Conservation (phyloP, 2,888 invertebrate species). For the Watsonalla cultraria region DNA sequence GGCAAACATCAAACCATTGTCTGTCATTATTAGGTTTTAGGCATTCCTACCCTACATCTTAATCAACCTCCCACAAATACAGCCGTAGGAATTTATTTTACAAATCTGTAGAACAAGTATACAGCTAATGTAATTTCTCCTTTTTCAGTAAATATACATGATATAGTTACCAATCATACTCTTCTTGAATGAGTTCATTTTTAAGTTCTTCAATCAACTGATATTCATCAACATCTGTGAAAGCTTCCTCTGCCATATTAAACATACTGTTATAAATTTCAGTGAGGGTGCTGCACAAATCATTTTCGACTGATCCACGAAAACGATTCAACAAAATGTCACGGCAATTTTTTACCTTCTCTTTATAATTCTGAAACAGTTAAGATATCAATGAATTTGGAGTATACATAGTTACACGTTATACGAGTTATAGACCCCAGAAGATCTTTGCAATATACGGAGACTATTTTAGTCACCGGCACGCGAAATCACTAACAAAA, state of each 20-base stretch:
- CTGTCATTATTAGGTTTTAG: background rate
- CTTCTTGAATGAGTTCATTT: constrained; percentile 63
- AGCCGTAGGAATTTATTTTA: too few species aligned
- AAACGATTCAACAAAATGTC: constrained; percentile 55
- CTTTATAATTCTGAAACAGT: constrained; percentile 56
- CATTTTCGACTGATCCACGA: constrained; percentile 43
- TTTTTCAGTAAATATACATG: background rate
- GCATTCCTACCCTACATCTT: too few species aligned
- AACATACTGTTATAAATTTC: constrained; percentile 60
- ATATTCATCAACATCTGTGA: constrained; percentile 49
- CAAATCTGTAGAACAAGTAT: too few species aligned
- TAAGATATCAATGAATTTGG: too few species aligned
- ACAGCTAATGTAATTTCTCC: too few species aligned
- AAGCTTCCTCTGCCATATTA: constrained; percentile 29
- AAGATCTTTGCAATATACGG: too few species aligned
- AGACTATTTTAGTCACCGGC: too few species aligned
- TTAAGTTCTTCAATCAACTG: constrained; percentile 53
- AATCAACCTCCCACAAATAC: too few species aligned
- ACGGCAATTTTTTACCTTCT: constrained; percentile 59
- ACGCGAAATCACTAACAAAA: background rate
- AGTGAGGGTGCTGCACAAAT: constrained; percentile 46
- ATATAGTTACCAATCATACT: constrained; percentile 55
- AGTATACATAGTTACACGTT: too few species aligned
- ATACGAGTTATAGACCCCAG: too few species aligned
- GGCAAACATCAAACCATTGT: too few species aligned